These are phyloP conservation scores for Synanthedon formicaeformis DNA, from an alignment of 2,888 invertebrate species.

Conservation along the genomic window DNA sequence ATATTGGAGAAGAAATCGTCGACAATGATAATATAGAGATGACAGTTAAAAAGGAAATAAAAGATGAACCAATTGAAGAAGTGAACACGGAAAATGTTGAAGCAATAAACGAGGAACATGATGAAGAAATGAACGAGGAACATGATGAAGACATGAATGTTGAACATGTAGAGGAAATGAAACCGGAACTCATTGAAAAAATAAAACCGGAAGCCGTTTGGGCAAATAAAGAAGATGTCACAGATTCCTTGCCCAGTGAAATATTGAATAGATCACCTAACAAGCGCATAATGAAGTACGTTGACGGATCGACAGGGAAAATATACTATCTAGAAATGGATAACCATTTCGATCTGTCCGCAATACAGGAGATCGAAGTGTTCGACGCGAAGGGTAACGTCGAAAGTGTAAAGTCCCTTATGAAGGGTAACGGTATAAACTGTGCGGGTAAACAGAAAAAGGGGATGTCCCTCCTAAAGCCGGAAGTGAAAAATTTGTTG, in stretches of 20 bases:
- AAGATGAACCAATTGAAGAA: background rate
- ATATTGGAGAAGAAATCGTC: background rate
- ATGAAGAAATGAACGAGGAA: background rate
- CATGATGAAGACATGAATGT: background rate
- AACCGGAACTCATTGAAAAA: no score
- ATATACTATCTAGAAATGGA: constrained; percentile 62
- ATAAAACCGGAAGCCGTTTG: no score
- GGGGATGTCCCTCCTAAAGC: constrained; percentile 38
- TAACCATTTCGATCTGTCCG: constrained; percentile 40
- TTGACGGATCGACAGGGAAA: constrained; percentile 52
- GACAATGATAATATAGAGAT: background rate
- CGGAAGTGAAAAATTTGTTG: constrained; percentile 38
- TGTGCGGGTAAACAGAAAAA: constrained; percentile 22
- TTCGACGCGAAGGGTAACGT: constrained; percentile 36
- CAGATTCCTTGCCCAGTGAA: constrained; percentile 24
- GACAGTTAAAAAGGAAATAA: background rate
- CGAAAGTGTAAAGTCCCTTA: constrained; percentile 45
- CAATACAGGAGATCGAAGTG: constrained; percentile 49
- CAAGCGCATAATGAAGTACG: constrained; percentile 55
- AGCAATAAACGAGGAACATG: background rate
- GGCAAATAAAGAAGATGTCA: no score
- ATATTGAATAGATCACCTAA: constrained; percentile 28
- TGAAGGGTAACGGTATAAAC: constrained; percentile 44
- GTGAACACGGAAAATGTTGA: no score
- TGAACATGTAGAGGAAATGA: no score